Percentiles rank a stretch among this genome's conserved stretches.
phyloP scores from a whole-genome alignment of 2,888 invertebrate genomes.

The Tiliacea aurago region DNA sequence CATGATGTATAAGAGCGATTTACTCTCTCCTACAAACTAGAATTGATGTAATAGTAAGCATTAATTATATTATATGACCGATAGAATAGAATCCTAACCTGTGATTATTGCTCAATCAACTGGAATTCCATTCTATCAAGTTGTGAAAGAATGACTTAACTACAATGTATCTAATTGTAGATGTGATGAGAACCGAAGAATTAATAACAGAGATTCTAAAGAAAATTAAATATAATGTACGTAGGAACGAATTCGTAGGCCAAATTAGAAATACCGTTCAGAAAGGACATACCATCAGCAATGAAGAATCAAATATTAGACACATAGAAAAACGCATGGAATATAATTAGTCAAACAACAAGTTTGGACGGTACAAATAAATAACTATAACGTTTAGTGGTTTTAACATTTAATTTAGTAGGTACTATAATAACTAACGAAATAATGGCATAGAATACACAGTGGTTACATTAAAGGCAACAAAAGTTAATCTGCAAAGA shows the following conservation, averaged over 20 bases:
- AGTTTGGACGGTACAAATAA: not conserved
- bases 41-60: constrained; percentile 42
- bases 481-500: not conserved
- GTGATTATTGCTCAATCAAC: constrained; percentile 42
- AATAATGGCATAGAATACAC: not conserved
- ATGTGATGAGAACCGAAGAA: constrained; percentile 8
- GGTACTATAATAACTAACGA: not conserved
- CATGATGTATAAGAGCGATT: constrained; percentile 26
- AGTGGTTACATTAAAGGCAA: not conserved
- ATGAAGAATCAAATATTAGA: not conserved
- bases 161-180: constrained; percentile 27
- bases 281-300: not conserved
- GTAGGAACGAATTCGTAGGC: not conserved
- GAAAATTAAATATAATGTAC: not conserved
- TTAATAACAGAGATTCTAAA: constrained; percentile 2
- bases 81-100: constrained; percentile 18
- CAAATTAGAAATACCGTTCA: not conserved
- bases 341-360: not conserved
- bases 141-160: constrained; percentile 28
- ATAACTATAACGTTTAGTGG: not conserved
- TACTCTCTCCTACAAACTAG: constrained; percentile 31
- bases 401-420: not conserved
- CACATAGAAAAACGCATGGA: not conserved
- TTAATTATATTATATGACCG: constrained; percentile 40
- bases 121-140: constrained; percentile 34